A percentile compares a stretch with the other conserved stretches of the same genome.
Evolutionary conservation across 1,140 invertebrate species (phyloP).

Genomic region (Papilio machaon): DNA sequence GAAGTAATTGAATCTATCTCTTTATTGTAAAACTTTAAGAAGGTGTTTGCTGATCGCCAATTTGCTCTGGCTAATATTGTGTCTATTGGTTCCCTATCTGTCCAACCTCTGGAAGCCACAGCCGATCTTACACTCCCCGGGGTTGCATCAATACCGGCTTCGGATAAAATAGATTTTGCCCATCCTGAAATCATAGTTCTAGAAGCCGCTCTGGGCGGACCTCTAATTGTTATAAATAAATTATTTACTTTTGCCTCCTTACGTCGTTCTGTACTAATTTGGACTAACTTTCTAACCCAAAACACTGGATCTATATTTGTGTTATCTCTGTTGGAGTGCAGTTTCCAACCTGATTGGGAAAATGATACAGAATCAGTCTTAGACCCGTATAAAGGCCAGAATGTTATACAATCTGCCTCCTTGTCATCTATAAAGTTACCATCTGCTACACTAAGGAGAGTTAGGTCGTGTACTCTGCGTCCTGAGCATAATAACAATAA

Average conservation of each 20-base stretch:
- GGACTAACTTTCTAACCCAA: slow-evolving; percentile 40
- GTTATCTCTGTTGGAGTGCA: slow-evolving; percentile 31
- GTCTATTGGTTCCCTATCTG: slow-evolving; percentile 52
- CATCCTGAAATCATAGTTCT: slow-evolving; percentile 60
- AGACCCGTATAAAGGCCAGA: slow-evolving; percentile 47
- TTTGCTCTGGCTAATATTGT: slow-evolving; percentile 52
- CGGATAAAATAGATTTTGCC: slow-evolving; percentile 54
- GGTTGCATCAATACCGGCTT: slow-evolving; percentile 50
- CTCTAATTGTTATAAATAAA: slow-evolving; percentile 43
- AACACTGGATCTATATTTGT: slow-evolving; percentile 42
- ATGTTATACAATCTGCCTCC: slow-evolving; percentile 36
- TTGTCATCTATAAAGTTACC: slow-evolving; percentile 16
- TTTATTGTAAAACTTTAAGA: slow-evolving; percentile 50
- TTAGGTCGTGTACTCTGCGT: slow-evolving; percentile 46
- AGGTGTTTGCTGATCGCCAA: slow-evolving; percentile 54
- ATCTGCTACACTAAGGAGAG: slow-evolving; percentile 37
- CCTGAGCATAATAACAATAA: slow-evolving; percentile 47
- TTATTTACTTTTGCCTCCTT: slow-evolving; percentile 34
- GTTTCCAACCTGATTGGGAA: slow-evolving; percentile 45
- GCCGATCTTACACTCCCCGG: slow-evolving; percentile 59
- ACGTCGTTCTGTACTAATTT: background rate
- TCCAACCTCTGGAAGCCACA: slow-evolving; percentile 56
- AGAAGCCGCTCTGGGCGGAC: slow-evolving; percentile 39
- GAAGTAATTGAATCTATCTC: slow-evolving; percentile 35
- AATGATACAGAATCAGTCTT: slow-evolving; percentile 42